Base-by-base conservation (phyloP, 2,888 invertebrate genomes). In the Drosophila picticornis region DNA sequence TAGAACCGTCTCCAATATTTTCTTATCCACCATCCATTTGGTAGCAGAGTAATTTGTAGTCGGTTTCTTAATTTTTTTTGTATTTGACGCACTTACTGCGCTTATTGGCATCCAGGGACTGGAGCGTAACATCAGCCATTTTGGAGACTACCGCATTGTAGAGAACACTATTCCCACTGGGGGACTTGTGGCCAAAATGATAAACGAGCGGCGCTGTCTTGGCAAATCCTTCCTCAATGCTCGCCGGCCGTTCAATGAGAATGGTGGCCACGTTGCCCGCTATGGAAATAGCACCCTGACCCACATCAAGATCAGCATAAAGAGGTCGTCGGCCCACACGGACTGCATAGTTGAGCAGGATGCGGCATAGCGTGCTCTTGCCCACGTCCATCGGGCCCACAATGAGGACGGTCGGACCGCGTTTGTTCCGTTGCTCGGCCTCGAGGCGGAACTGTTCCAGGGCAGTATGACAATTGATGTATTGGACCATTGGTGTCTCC, bases 351-450 rank as follows among this genome's bases (percentile, higher is more conserved):
- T 99, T 99, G 0, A 99, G 94, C 9, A 99, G 94, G 77, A 99
- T 95, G 74, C 96, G 95, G 65, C 97, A 96, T 2, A 99, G 93
- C 0, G 99, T 99, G 0, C 97, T 97, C 93, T 99, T 99, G 25
- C 99, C 99, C 2, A 99, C 99, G 93, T 99, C 99, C 46, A 95
- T 96, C 0, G 99, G 99, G 0, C 99, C 99, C 0, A 98, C 98
- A 1, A 99, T 94, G 96, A 99, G 96, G 0, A 96, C 95, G 38
- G 97, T 96, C 0, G 98, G 98, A 0, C 98, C 98, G 76, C 96
- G 94, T 32, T 80, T 81, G 75, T 95, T 95, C 3, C 95, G 94
- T 83, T 95, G 95, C 82, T 98, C 98, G 0, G 98, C 97, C 36
- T 96, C 95, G 48, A 95, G 95, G 75, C 99, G 94, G 94, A 98